Conservation (phyloP, 2,888 invertebrate species). For the Epinotia ramella region DNA sequence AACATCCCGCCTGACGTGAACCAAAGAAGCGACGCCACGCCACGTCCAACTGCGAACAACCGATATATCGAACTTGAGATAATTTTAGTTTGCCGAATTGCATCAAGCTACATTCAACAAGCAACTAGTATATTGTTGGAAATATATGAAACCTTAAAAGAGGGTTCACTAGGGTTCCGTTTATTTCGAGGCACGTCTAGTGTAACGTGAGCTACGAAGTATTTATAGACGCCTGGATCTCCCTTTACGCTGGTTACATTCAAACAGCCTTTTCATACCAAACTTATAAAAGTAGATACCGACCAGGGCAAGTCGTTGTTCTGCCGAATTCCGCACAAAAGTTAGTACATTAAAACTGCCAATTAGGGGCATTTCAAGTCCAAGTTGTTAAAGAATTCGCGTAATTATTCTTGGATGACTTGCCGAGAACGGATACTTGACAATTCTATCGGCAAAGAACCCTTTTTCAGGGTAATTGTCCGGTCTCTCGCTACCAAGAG, state of each 20-base stretch:
- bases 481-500: conserved; percentile 29
- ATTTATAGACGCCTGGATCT: too few relatives aligned
- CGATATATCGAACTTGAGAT: background rate
- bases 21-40: conserved; percentile 67
- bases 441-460: conserved; percentile 47
- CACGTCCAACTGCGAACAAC: conserved; percentile 7
- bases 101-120: too few relatives aligned
- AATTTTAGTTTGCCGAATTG: too few relatives aligned
- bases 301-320: conserved; percentile 81
- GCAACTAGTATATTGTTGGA: too few relatives aligned
- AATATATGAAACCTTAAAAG: too few relatives aligned
- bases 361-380: conserved; percentile 83
- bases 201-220: too few relatives aligned
- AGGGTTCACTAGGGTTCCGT: too few relatives aligned
- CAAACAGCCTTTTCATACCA: too few relatives aligned
- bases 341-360: conserved; percentile 85
- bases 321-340: conserved; percentile 80
- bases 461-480: conserved; percentile 38
- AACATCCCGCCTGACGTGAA: conserved; percentile 61
- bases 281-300: conserved; percentile 47
- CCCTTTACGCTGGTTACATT: too few relatives aligned
- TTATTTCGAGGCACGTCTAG: too few relatives aligned
- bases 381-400: conserved; percentile 82
- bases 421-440: conserved; percentile 68
- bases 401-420: conserved; percentile 81